phyloP scores from a whole-genome alignment of 2,888 invertebrate genomes.

The Aleiodes leptofemur region DNA sequence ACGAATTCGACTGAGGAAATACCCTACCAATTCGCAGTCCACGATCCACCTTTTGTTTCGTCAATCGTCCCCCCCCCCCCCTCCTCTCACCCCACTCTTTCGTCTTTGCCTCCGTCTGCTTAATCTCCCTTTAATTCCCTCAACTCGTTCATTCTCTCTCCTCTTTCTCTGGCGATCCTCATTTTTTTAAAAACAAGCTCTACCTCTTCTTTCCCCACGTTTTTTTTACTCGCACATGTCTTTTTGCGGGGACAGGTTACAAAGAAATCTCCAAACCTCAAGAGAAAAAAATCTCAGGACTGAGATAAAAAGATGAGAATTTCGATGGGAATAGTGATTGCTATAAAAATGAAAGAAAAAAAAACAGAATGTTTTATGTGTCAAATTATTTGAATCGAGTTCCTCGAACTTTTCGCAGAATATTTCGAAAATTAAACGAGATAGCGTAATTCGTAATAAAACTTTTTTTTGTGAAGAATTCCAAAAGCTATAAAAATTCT shows the following conservation, averaged over 20 bases:
- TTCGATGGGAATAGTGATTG: background rate
- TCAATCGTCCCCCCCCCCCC: slow-evolving; percentile 26
- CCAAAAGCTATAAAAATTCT: too few relatives aligned
- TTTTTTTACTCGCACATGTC: slow-evolving; percentile 41
- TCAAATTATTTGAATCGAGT: too few relatives aligned
- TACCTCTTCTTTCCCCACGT: slow-evolving; percentile 42
- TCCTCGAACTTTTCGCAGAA: too few relatives aligned
- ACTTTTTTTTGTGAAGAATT: too few relatives aligned
- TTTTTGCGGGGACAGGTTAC: slow-evolving; percentile 47
- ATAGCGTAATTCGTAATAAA: too few relatives aligned
- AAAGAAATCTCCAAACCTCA: slow-evolving; percentile 21
- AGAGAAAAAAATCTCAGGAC: slow-evolving; percentile 1
- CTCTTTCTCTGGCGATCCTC: slow-evolving; percentile 31
- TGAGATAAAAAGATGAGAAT: background rate
- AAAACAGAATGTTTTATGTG: background rate
- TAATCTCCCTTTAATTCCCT: slow-evolving; percentile 72
- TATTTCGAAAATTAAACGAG: too few relatives aligned
- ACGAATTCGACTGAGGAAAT: slow-evolving; percentile 42
- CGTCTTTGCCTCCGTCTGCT: slow-evolving; percentile 62
- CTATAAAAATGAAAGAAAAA: background rate
- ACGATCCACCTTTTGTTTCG: slow-evolving; percentile 16
- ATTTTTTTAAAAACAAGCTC: background rate
- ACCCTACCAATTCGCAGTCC: slow-evolving; percentile 14
- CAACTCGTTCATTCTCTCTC: slow-evolving; percentile 55
- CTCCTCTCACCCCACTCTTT: slow-evolving; percentile 42